Evolutionary conservation across 2,797 vertebrate genomes (phyloP).

Genomic region (Trachurus trachurus): DNA sequence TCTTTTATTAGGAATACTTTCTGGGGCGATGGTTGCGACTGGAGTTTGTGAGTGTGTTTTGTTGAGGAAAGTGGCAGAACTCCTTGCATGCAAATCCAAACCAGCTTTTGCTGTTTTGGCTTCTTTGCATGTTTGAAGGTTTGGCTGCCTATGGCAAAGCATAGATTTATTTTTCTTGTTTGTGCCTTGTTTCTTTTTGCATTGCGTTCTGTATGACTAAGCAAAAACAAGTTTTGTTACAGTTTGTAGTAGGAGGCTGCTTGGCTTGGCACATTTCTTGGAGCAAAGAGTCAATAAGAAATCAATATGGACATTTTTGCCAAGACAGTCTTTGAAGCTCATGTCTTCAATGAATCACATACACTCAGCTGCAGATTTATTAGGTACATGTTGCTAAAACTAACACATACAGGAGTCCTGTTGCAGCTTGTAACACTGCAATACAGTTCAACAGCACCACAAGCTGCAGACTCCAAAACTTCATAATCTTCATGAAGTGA

Average conservation of each 20-base stretch:
- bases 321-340: not conserved
- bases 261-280: not conserved
- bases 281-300: not conserved
- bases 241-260: not conserved
- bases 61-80: not conserved
- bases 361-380: not conserved
- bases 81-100: not conserved
- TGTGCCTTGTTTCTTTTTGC: not conserved
- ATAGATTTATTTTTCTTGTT: not conserved
- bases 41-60: not conserved
- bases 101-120: not conserved
- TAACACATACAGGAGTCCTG: not conserved
- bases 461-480: not conserved
- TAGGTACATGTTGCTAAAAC: not conserved
- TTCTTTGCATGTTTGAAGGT: not conserved
- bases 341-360: constrained; percentile 1
- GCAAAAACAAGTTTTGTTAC: not conserved
- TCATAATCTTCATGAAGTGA: not conserved
- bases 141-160: constrained; percentile 26
- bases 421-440: not conserved
- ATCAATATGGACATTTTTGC: not conserved
- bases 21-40: not conserved
- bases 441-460: not conserved
- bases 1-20: not conserved
- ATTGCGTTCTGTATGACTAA: not conserved